Evolutionary conservation across 2,888 invertebrate species (phyloP).

Genomic region (Lacanobia wlatinum): DNA sequence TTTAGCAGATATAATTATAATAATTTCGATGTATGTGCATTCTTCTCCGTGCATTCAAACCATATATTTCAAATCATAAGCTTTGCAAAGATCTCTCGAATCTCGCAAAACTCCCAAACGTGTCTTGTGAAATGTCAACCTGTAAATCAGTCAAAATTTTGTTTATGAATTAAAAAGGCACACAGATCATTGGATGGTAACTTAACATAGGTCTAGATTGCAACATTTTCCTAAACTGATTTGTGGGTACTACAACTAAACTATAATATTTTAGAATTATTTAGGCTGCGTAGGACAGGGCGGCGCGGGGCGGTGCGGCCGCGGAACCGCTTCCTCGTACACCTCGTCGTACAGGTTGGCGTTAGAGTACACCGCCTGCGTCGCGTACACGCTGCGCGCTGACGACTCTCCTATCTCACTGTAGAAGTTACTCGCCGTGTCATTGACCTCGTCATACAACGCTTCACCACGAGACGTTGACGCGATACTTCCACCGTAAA

Average conservation of each 20-base stretch:
- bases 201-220: constrained; percentile 51
- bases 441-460: constrained; percentile 85
- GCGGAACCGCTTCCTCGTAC: constrained; percentile 79
- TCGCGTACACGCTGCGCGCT: no score
- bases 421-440: constrained; percentile 83
- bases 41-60: neutral
- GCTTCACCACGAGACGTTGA: constrained; percentile 71
- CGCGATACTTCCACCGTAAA: constrained; percentile 68
- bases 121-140: constrained; percentile 65
- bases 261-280: constrained; percentile 57
- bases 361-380: constrained; percentile 73
- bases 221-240: constrained; percentile 35
- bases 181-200: constrained; percentile 64
- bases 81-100: constrained; percentile 3
- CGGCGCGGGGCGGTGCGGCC: constrained; percentile 92
- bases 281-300: constrained; percentile 86
- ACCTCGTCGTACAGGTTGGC: constrained; percentile 86
- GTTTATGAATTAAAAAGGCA: constrained; percentile 63
- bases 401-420: constrained; percentile 82
- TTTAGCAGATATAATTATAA: constrained; percentile 11
- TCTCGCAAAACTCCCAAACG: neutral
- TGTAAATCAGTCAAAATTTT: constrained; percentile 60
- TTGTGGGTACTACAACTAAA: constrained; percentile 39
- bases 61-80: constrained; percentile 7
- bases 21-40: constrained; percentile 30